phyloP scores from a whole-genome alignment of 2,113 vertebrate species.

The Sula dactylatra region DNA sequence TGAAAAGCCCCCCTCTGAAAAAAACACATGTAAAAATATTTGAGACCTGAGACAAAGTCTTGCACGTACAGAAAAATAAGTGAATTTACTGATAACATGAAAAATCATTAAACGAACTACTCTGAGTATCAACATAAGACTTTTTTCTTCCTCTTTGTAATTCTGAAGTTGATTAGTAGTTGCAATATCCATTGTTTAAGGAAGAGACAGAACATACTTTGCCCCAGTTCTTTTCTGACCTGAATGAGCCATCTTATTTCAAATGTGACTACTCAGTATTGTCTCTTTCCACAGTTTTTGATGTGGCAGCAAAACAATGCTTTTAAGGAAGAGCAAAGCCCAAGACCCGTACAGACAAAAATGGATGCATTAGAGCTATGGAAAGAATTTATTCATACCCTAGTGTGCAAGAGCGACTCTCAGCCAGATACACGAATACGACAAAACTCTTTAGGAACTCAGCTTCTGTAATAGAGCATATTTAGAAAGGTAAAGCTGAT shows the following conservation, averaged over 20 bases:
- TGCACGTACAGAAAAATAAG: background rate
- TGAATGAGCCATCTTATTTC: background rate
- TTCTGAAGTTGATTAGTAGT: background rate
- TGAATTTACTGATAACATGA: background rate
- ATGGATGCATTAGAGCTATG: background rate
- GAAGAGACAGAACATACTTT: background rate
- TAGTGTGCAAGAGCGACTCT: background rate
- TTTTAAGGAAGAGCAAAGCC: constrained; percentile 3
- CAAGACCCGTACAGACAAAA: background rate
- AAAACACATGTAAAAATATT: background rate
- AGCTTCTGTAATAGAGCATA: background rate
- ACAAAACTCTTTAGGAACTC: background rate
- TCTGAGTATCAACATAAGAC: background rate
- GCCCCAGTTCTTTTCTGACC: background rate
- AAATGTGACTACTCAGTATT: background rate
- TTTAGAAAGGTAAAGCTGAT: constrained; percentile 18
- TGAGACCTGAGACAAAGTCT: background rate
- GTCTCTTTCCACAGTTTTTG: background rate
- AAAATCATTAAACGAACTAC: background rate
- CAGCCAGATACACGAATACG: accelerated
- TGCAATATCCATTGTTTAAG: background rate
- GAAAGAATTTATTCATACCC: constrained; percentile 5
- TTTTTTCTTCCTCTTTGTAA: background rate
- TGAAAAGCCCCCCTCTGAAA: background rate
- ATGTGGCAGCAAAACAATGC: background rate